Conservation (phyloP, 2,113 vertebrate species). For the Polypterus bichir region DNA sequence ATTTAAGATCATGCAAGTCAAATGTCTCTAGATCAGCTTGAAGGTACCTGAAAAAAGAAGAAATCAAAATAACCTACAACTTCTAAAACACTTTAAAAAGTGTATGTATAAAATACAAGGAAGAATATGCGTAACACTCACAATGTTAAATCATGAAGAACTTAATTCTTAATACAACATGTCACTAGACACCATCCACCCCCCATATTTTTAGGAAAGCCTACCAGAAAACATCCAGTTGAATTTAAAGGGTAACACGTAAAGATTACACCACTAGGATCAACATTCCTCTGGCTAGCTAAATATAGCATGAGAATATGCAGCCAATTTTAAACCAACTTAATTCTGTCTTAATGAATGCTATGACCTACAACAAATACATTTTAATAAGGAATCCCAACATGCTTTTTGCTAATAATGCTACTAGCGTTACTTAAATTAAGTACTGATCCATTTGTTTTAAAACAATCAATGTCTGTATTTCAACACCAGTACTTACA, state of each 20-base stretch:
- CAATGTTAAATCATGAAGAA: no score
- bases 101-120: no score
- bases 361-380: background rate
- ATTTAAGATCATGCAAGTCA: slow-evolving; percentile 82
- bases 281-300: background rate
- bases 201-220: no score
- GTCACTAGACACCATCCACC: no score
- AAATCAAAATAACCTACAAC: no score
- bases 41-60: slow-evolving; percentile 63
- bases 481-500: slow-evolving; percentile 52
- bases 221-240: no score
- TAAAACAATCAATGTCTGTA: background rate
- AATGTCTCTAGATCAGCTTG: slow-evolving; percentile 85
- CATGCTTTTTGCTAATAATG: no score
- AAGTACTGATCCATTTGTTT: background rate
- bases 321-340: background rate
- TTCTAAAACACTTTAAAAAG: no score
- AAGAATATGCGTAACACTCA: no score
- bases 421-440: no score
- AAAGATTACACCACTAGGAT: background rate
- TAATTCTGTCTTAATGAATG: background rate
- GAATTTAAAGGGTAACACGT: background rate
- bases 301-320: background rate
- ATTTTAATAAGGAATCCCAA: no score
- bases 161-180: no score